Evolutionary conservation across 2,888 invertebrate species (phyloP), one percentile per base, ranked within the genome.

Genomic region (Yponomeuta plumbellus): DNA sequence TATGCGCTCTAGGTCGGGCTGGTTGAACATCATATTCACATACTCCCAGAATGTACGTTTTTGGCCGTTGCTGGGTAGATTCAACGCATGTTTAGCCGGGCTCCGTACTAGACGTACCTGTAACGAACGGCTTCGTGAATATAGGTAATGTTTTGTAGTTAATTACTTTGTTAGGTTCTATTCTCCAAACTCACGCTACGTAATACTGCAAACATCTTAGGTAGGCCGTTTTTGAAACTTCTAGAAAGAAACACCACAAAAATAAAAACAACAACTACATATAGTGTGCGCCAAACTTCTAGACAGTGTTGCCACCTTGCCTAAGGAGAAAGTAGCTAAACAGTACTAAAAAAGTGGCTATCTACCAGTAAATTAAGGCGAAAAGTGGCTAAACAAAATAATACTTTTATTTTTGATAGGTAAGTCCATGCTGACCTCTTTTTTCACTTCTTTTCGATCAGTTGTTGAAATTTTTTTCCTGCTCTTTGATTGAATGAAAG

Each of bases 1-100:
- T 56, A 95, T 89, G 56, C 97, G 92, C 0, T 94, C 91, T 2
- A 83, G 74, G 76, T 97, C 96, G 0, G 96, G 94, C 68, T 87
- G 91, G 77, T 95, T 95, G 74, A 95, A 95, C 85, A 93, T 92
- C 83, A 92, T 89, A 73, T 93, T 93, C 0, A 93, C 87, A 84
- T 90, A 92, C 71, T 89, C 88, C 91, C 92, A 92, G 72, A 92
- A 88, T 21, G 69, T 72, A 69, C 92, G 76, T 39, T 73, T 77
- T 71, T 81, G 92, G 22, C 21, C 20, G 64, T 66, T 70, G 22
- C 22, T 44, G 10, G 39, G 39, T 21, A 59, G 59, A 21, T 21
- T 22, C 8, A 21, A 1, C 21, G 11, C 22, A 21, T 59, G 59
- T 23, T 59, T 21, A 8, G 59, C 22, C n/a, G 5, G 26, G 20